phyloP scores from a whole-genome alignment of 2,113 vertebrate species.

The Dunckerocampus dactyliophorus region DNA sequence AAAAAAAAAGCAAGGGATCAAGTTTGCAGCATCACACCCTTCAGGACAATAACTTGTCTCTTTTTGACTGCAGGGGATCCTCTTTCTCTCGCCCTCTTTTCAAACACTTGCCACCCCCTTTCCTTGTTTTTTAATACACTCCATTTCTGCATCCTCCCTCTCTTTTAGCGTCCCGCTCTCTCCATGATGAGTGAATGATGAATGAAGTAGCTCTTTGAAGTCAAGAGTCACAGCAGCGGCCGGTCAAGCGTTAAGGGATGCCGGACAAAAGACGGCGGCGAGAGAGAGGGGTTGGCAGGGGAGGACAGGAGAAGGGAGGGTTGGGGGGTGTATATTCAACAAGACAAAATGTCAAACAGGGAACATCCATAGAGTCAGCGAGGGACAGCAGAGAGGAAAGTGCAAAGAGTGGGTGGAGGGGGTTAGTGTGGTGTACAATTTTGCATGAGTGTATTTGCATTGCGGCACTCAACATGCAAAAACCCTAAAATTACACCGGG shows the following conservation, averaged over 20 bases:
- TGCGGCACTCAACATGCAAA: slow-evolving; percentile 37
- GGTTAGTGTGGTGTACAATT: slow-evolving; percentile 15
- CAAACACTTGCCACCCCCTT: slow-evolving; percentile 44
- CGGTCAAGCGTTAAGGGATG: slow-evolving; percentile 67
- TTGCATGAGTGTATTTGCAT: slow-evolving; percentile 53
- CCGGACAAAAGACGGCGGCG: slow-evolving; percentile 55
- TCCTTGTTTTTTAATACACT: slow-evolving; percentile 61
- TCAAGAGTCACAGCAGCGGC: slow-evolving; percentile 70
- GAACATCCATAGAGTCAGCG: slow-evolving; percentile 56
- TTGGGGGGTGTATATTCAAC: slow-evolving; percentile 36
- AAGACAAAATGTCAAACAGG: slow-evolving; percentile 48
- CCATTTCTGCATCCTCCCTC: slow-evolving; percentile 53
- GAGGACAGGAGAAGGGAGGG: slow-evolving; percentile 14
- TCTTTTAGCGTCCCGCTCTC: slow-evolving; percentile 55
- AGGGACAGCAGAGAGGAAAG: slow-evolving; percentile 15
- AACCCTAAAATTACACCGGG: slow-evolving; percentile 30
- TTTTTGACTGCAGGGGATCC: slow-evolving; percentile 53
- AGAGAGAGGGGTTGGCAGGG: slow-evolving; percentile 23
- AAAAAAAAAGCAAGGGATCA: slow-evolving; percentile 25
- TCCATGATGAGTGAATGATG: slow-evolving; percentile 70
- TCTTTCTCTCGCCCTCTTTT: slow-evolving; percentile 61
- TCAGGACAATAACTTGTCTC: slow-evolving; percentile 24
- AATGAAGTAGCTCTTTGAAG: slow-evolving; percentile 74
- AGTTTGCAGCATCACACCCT: slow-evolving; percentile 24
- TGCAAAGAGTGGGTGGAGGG: slow-evolving; percentile 14